Evolutionary conservation across 2,888 invertebrate species (phyloP).

Genomic region (Penaeus monodon): DNA sequence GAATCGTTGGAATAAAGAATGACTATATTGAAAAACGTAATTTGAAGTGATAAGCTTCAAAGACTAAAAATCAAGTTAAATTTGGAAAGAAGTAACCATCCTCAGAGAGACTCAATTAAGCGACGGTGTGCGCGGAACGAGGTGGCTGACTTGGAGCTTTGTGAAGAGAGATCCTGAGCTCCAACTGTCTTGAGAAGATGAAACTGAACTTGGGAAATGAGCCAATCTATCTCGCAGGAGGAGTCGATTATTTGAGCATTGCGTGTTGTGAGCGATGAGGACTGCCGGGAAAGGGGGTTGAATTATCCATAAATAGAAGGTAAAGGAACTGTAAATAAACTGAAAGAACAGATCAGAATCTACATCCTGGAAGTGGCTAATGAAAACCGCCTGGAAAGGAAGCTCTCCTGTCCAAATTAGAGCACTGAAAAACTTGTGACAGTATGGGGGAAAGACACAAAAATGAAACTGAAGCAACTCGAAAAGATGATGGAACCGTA

Average conservation of each 20-base stretch:
- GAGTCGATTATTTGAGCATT: conserved; percentile 21
- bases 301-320: not conserved
- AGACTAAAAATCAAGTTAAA: not conserved
- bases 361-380: not conserved
- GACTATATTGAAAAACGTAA: not conserved
- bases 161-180: conserved; percentile 2
- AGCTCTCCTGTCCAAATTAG: conserved; percentile 4
- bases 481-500: conserved; percentile 39
- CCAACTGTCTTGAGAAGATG: not conserved
- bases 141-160: not conserved
- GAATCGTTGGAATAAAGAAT: conserved; percentile 25
- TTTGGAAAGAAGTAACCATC: not conserved
- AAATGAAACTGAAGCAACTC: conserved; percentile 11
- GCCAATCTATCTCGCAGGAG: conserved; percentile 2
- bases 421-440: conserved; percentile 10
- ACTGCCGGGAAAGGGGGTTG: not conserved
- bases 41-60: not conserved
- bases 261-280: conserved; percentile 27
- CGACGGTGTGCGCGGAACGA: no score
- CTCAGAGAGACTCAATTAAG: not conserved
- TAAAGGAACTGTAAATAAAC: not conserved
- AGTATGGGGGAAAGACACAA: conserved; percentile 36
- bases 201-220: conserved; percentile 9
- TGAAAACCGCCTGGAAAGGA: not conserved
- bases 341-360: not conserved